Evolutionary conservation across 2,888 invertebrate genomes (phyloP).

Genomic region (Tuta absoluta): DNA sequence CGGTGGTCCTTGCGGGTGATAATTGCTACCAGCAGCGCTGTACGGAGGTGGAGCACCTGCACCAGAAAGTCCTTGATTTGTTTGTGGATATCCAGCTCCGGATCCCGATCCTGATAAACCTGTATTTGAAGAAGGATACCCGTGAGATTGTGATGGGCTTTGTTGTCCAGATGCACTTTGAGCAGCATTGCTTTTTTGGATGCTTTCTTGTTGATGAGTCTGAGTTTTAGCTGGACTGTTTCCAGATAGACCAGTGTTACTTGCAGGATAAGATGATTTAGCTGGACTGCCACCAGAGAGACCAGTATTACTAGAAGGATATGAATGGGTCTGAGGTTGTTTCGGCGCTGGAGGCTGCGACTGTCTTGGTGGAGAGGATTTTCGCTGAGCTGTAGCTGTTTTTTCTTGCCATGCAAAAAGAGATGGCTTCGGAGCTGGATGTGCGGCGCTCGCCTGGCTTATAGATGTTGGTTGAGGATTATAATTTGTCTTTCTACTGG

Average conservation of each 20-base stretch:
- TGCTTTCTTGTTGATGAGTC: slow-evolving; percentile 56
- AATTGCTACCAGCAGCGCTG: slow-evolving; percentile 51
- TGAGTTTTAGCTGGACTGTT: slow-evolving; percentile 55
- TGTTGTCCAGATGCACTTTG: slow-evolving; percentile 49
- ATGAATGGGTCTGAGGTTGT: slow-evolving; percentile 37
- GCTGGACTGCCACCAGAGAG: slow-evolving; percentile 38
- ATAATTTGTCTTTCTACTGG: slow-evolving; percentile 56
- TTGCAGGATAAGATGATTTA: slow-evolving; percentile 67
- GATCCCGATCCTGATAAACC: slow-evolving; percentile 59
- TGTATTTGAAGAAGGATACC: slow-evolving; percentile 60
- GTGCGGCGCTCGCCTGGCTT: slow-evolving; percentile 60
- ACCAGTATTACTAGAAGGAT: slow-evolving; percentile 42
- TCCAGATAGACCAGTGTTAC: slow-evolving; percentile 65
- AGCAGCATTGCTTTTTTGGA: slow-evolving; percentile 60
- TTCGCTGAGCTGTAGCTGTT: slow-evolving; percentile 56
- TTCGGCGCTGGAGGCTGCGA: slow-evolving; percentile 40
- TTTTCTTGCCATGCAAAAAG: slow-evolving; percentile 72
- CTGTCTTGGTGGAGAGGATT: slow-evolving; percentile 47
- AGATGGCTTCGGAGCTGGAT: slow-evolving; percentile 55
- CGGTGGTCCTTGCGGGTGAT: slow-evolving; percentile 63
- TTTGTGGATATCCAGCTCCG: slow-evolving; percentile 47
- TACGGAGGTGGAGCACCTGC: slow-evolving; percentile 59
- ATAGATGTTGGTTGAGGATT: slow-evolving; percentile 68
- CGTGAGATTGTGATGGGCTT: slow-evolving; percentile 48
- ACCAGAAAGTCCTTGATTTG: slow-evolving; percentile 36